These are phyloP conservation scores for Masnerella sp. DNA, from an alignment of 2,888 invertebrate species.

Conservation along the genomic window DNA sequence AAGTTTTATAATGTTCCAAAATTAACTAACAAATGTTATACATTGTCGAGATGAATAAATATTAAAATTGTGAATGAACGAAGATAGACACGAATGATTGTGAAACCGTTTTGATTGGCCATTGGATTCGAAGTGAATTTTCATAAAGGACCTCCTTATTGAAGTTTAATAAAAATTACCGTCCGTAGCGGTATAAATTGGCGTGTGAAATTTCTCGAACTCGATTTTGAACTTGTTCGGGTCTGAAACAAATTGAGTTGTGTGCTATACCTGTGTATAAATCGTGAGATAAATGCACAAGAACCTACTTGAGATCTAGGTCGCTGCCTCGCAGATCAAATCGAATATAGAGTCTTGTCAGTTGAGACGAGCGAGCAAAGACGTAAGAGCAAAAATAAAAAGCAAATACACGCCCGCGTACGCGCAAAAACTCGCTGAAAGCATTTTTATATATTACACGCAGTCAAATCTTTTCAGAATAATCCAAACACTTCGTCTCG, in stretches of 20 bases:
- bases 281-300: conserved; percentile 57
- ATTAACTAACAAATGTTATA: background rate
- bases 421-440: conserved; percentile 35
- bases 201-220: conserved; percentile 33
- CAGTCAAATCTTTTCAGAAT: conserved; percentile 41
- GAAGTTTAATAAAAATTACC: conserved; percentile 11
- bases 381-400: conserved; percentile 50
- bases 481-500: conserved; percentile 30
- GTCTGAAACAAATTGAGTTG: conserved; percentile 52
- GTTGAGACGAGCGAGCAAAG: conserved; percentile 52
- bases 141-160: background rate
- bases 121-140: too few relatives aligned
- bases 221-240: conserved; percentile 42
- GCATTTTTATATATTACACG: conserved; percentile 39
- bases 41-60: too few relatives aligned
- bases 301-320: conserved; percentile 55
- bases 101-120: too few relatives aligned
- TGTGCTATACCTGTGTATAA: conserved; percentile 48
- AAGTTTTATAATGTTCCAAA: background rate
- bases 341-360: conserved; percentile 66
- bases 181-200: conserved; percentile 13
- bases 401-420: conserved; percentile 16
- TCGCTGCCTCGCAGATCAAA: conserved; percentile 62
- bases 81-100: too few relatives aligned
- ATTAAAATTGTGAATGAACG: too few relatives aligned